phyloP scores from a whole-genome alignment of 2,888 invertebrate species.

The Icerya purchasi region DNA sequence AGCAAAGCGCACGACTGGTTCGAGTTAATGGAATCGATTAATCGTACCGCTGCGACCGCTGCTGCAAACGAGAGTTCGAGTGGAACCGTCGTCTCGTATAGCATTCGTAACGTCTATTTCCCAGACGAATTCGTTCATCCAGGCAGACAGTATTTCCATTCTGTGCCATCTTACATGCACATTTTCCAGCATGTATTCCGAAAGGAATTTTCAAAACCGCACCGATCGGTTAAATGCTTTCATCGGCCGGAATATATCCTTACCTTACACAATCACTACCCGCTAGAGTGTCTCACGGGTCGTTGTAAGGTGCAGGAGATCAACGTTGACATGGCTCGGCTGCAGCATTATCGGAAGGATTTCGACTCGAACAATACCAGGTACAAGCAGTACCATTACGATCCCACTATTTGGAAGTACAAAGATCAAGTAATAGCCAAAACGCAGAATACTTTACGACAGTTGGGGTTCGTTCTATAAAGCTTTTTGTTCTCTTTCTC shows the following conservation, averaged over 20 bases:
- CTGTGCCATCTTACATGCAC: conserved; percentile 61
- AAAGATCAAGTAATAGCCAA: conserved; percentile 49
- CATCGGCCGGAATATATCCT: conserved; percentile 76
- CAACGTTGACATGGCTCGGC: conserved; percentile 57
- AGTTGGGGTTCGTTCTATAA: conserved; percentile 47
- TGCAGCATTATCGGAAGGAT: conserved; percentile 82
- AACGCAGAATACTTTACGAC: conserved; percentile 44
- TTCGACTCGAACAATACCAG: conserved; percentile 64
- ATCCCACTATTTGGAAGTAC: conserved; percentile 72
- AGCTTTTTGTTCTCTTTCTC: no score
- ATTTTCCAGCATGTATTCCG: conserved; percentile 83
- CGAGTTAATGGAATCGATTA: conserved; percentile 50
- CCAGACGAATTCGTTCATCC: conserved; percentile 49
- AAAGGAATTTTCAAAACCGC: conserved; percentile 76
- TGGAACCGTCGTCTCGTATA: conserved; percentile 38
- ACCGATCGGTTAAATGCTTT: conserved; percentile 83
- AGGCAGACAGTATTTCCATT: conserved; percentile 39
- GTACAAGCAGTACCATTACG: conserved; percentile 22
- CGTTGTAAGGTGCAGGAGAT: conserved; percentile 64
- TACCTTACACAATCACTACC: conserved; percentile 80
- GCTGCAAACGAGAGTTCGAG: no score
- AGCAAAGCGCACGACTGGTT: conserved; percentile 48
- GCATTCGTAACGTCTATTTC: conserved; percentile 80
- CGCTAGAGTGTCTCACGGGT: conserved; percentile 61
- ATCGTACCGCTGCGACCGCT: no score